Evolutionary conservation across 2,797 vertebrate genomes (phyloP).

Genomic region (Carapus acus): DNA sequence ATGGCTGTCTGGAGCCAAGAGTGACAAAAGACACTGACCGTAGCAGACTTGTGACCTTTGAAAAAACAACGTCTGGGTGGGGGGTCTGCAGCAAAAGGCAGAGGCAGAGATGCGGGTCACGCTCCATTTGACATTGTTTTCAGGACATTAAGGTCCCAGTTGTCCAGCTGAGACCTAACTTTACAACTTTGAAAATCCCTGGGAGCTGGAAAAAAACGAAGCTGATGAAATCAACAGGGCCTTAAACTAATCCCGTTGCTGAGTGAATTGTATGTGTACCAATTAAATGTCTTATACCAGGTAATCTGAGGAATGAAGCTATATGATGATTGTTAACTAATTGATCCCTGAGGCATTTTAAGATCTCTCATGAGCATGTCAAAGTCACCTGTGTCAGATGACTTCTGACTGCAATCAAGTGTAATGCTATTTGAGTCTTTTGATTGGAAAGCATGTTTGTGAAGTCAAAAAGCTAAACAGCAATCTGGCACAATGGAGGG

Average conservation of each 20-base stretch:
- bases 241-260: neutral
- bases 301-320: too few species aligned
- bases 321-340: too few species aligned
- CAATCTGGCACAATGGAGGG: conserved; percentile 1
- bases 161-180: conserved; percentile 26
- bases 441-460: too few species aligned
- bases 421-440: too few species aligned
- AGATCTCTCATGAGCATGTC: too few species aligned
- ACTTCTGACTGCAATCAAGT: too few species aligned
- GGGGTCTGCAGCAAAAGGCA: conserved; percentile 52
- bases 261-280: neutral
- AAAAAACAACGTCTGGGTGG: conserved; percentile 50
- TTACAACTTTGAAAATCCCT: conserved; percentile 6
- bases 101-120: conserved; percentile 46
- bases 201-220: neutral
- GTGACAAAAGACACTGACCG: conserved; percentile 44
- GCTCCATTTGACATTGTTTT: conserved; percentile 54
- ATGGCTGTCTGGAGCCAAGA: conserved; percentile 10
- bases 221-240: neutral
- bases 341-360: too few species aligned
- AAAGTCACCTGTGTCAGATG: too few species aligned
- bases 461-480: neutral
- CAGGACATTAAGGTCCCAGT: conserved; percentile 37
- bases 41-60: conserved; percentile 47
- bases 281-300: too few species aligned